phyloP scores from a whole-genome alignment of 92 coral and sea anemone species.

The Epizoanthus illoricatus region DNA sequence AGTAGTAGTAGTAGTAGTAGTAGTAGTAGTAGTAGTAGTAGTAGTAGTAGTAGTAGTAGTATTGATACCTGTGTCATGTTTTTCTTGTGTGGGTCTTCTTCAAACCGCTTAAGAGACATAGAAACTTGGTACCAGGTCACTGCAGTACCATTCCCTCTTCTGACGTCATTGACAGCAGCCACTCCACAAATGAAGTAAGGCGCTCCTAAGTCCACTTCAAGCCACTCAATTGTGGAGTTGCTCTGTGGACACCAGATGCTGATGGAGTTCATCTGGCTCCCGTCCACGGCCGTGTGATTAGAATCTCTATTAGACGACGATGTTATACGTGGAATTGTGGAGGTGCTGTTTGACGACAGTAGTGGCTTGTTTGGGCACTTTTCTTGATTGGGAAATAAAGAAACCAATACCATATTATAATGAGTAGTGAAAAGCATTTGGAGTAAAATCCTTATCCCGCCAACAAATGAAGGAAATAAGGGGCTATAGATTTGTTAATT shows the following conservation, averaged over 20 bases:
- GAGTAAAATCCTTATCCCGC: no score
- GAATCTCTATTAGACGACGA: no score
- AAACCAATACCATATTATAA: no score
- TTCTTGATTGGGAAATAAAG: no score
- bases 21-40: no score
- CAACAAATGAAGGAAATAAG: no score
- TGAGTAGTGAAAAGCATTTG: no score
- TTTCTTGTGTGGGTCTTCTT: neutral
- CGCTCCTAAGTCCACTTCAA: neutral
- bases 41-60: neutral
- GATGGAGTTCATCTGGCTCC: neutral
- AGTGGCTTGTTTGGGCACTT: no score
- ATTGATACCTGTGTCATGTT: neutral
- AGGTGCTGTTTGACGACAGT: no score
- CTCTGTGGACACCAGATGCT: neutral
- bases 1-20: no score
- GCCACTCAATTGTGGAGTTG: neutral
- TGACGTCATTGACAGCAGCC: neutral
- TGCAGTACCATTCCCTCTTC: neutral
- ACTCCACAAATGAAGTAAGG: neutral
- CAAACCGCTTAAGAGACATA: neutral
- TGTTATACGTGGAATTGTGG: no score
- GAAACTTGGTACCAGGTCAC: neutral
- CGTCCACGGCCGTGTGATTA: neutral
- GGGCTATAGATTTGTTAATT: no score